Conservation (phyloP, 2,797 vertebrate species). For the Syngnathus acus region DNA sequence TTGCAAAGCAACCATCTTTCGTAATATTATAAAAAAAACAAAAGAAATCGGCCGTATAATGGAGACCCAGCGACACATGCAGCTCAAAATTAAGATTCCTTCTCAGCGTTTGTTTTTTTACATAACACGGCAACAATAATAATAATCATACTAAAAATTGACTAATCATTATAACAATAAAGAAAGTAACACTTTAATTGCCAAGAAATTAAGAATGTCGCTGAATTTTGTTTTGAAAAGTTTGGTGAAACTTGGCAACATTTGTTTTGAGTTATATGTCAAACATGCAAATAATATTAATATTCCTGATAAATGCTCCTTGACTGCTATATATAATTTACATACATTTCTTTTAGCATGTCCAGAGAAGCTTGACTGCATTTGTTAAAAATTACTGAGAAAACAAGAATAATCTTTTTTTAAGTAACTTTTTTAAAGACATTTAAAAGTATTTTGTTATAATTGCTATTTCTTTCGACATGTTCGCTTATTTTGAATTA, state of each 20-base stretch:
- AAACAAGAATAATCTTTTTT: no score
- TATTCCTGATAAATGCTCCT: no score
- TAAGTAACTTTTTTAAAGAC: no score
- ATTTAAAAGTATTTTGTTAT: no score
- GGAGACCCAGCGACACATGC: background rate
- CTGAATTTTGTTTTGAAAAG: background rate
- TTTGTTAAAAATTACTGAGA: no score
- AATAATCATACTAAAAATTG: background rate
- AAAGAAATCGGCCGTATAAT: background rate
- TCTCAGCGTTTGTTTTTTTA: background rate
- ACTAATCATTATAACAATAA: no score
- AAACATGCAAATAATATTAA: background rate
- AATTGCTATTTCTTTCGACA: no score
- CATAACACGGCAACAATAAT: background rate
- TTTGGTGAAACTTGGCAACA: background rate
- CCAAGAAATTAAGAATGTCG: no score
- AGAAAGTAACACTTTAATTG: no score
- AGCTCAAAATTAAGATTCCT: background rate
- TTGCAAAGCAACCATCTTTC: background rate
- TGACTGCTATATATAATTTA: background rate
- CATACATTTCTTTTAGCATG: background rate
- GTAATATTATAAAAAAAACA: background rate
- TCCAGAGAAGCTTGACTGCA: background rate
- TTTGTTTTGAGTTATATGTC: conserved; percentile 1
- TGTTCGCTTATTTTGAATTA: no score